These are phyloP conservation scores for Oegoconia quadripuncta DNA, from an alignment of 2,888 invertebrate species.

Conservation along the genomic window DNA sequence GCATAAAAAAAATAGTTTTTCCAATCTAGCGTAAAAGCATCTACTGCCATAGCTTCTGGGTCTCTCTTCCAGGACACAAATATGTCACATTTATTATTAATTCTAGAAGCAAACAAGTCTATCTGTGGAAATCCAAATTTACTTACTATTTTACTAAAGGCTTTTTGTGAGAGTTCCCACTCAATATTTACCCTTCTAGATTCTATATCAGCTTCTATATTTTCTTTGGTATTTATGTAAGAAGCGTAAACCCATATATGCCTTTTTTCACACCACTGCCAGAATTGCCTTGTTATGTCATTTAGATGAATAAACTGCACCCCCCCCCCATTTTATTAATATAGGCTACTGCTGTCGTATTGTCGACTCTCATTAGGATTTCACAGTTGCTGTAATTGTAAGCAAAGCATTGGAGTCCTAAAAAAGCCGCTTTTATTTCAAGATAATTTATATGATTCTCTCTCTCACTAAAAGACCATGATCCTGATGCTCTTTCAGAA, in stretches of 20 bases:
- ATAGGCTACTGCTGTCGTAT: conserved; percentile 16
- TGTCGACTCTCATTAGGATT: conserved; percentile 14
- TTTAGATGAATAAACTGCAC: conserved; percentile 12
- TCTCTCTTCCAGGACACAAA: conserved; percentile 12
- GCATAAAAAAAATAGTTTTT: conserved; percentile 12
- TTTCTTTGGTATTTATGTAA: conserved; percentile 15
- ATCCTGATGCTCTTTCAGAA: not conserved
- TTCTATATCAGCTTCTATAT: conserved; percentile 11
- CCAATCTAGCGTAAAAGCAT: conserved; percentile 17
- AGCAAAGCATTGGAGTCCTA: conserved; percentile 9
- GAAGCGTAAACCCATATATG: conserved; percentile 14
- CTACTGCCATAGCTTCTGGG: conserved; percentile 6
- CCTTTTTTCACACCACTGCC: conserved; percentile 14
- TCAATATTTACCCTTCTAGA: conserved; percentile 10
- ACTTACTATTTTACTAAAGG: conserved; percentile 2
- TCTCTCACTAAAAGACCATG: not conserved
- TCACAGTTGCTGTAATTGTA: conserved; percentile 2
- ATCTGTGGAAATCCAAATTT: conserved; percentile 4
- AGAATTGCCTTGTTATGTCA: conserved; percentile 6
- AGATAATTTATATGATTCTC: conserved; percentile 5
- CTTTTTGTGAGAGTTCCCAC: conserved; percentile 7
- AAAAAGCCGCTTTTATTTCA: conserved; percentile 5
- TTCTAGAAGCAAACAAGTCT: conserved; percentile 14
- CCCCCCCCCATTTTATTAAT: conserved; percentile 17
- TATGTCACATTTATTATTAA: conserved; percentile 10